phyloP scores from a whole-genome alignment of 2,888 invertebrate species.

The Aquatica leii region DNA sequence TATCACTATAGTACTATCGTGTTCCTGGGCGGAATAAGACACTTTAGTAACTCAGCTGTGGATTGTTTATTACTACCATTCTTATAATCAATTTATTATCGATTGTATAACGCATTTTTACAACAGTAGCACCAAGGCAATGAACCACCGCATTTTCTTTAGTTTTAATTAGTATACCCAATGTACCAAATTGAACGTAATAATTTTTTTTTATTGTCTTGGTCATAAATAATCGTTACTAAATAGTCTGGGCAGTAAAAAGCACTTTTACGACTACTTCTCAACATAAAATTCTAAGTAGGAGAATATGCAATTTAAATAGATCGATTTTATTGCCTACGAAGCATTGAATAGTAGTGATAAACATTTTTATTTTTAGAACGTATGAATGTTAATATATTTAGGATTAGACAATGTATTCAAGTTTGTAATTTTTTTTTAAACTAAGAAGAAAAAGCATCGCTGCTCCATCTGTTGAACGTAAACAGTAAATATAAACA shows the following conservation, averaged over 20 bases:
- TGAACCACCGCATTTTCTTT: too few relatives aligned
- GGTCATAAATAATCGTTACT: conserved; percentile 17
- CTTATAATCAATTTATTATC: conserved; percentile 23
- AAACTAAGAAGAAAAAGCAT: too few relatives aligned
- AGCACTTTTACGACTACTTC: conserved; percentile 23
- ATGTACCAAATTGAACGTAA: background rate
- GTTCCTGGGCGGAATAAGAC: conserved; percentile 15
- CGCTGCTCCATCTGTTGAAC: too few relatives aligned
- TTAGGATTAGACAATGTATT: too few relatives aligned
- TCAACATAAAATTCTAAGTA: conserved; percentile 23
- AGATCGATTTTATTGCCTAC: conserved; percentile 21
- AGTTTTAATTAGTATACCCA: too few relatives aligned
- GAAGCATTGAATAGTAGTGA: conserved; percentile 10
- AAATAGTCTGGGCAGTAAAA: conserved; percentile 19
- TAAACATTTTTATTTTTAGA: background rate
- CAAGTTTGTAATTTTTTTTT: too few relatives aligned
- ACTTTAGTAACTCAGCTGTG: conserved; percentile 22
- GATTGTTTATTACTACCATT: conserved; percentile 12
- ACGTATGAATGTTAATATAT: background rate
- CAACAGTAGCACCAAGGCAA: too few relatives aligned
- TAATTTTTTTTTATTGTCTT: conserved; percentile 1
- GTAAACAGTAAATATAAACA: too few relatives aligned
- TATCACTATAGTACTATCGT: conserved; percentile 25
- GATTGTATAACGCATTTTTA: background rate
- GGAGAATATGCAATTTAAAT: conserved; percentile 19